A percentile compares a stretch with the other conserved stretches of the same genome.
phyloP scores from a whole-genome alignment of 1,140 invertebrate genomes.

The Halictus rubicundus region DNA sequence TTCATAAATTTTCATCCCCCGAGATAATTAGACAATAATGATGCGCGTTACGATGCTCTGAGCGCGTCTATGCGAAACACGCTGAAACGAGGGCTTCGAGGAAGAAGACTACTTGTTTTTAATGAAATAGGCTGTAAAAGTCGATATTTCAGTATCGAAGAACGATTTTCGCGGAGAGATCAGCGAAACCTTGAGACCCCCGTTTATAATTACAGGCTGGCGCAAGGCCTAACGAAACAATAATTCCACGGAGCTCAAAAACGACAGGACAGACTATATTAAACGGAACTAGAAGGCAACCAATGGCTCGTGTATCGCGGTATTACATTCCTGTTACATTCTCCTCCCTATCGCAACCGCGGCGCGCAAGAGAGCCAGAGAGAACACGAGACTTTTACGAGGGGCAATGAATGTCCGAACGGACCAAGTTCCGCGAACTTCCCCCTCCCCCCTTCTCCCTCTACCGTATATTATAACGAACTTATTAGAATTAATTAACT shows the following conservation, averaged over 20 bases:
- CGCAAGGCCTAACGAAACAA: neutral
- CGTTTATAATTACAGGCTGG: too few relatives aligned
- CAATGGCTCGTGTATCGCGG: slow-evolving; percentile 33
- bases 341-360: slow-evolving; percentile 25
- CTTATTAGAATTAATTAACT: slow-evolving; percentile 74
- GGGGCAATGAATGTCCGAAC: slow-evolving; percentile 56
- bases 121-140: too few relatives aligned
- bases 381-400: slow-evolving; percentile 54
- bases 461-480: slow-evolving; percentile 64
- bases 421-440: slow-evolving; percentile 26
- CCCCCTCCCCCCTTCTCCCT: too few relatives aligned
- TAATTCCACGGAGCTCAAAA: neutral
- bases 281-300: slow-evolving; percentile 31
- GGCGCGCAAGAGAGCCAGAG: slow-evolving; percentile 1
- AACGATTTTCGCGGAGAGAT: too few relatives aligned
- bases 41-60: too few relatives aligned
- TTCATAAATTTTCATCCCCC: too few relatives aligned
- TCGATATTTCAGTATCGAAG: too few relatives aligned
- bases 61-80: too few relatives aligned
- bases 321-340: slow-evolving; percentile 57
- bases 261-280: slow-evolving; percentile 9
- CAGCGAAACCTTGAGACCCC: too few relatives aligned
- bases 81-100: too few relatives aligned
- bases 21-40: too few relatives aligned
- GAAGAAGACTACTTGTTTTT: too few relatives aligned